These are phyloP conservation scores for Paracentrotus lividus DNA, from an alignment of 53 echinoderm and acorn worm species.

Conservation along the genomic window DNA sequence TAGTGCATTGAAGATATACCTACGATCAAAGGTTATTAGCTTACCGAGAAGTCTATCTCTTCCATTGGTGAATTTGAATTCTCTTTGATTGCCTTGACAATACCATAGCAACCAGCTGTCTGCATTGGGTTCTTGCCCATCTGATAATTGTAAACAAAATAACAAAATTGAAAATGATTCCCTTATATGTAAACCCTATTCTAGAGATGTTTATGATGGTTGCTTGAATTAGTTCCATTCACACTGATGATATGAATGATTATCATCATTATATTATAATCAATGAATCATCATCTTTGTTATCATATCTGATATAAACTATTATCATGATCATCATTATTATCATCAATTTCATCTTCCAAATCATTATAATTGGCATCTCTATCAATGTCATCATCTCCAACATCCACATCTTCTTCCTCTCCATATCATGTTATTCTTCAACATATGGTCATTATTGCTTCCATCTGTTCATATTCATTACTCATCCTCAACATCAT, in stretches of 20 bases:
- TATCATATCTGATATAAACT: background rate
- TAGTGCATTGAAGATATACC: background rate
- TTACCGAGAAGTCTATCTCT: slow-evolving; percentile 92
- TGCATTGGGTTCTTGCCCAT: slow-evolving; percentile 99
- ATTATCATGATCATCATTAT: background rate
- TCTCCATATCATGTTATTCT: no score
- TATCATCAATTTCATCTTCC: background rate
- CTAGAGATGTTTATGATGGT: background rate
- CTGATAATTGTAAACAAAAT: slow-evolving; percentile 55
- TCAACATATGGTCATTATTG: no score
- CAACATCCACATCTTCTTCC: background rate
- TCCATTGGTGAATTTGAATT: slow-evolving; percentile 93
- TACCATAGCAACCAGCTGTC: slow-evolving; percentile 93
- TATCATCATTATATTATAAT: background rate
- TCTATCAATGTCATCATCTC: background rate
- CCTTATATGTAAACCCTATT: background rate
- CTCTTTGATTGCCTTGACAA: slow-evolving; percentile 94
- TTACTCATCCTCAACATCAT: background rate
- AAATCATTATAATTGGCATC: background rate
- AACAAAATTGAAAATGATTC: background rate
- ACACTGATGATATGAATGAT: no score
- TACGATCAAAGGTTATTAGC: slow-evolving; percentile 4
- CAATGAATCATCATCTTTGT: background rate
- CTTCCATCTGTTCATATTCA: background rate
- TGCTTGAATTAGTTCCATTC: no score